phyloP scores from a whole-genome alignment of 1,140 invertebrate species.

The Gonatopus flavifemur region DNA sequence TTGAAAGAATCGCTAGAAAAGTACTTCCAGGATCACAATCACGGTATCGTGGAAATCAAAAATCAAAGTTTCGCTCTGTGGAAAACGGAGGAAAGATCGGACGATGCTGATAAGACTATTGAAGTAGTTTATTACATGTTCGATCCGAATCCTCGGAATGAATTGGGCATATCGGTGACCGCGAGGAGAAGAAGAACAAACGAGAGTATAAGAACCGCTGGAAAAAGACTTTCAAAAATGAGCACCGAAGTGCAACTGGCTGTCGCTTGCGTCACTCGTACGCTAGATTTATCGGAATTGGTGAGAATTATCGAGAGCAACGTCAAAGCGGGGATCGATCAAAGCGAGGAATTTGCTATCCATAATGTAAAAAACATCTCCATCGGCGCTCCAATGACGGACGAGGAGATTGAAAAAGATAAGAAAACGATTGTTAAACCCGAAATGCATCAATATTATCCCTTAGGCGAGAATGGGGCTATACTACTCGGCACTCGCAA shows the following conservation, averaged over 20 bases:
- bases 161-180: conserved; percentile 3
- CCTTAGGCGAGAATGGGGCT: conserved; percentile 32
- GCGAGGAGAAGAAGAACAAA: neutral
- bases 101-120: conserved; percentile 19
- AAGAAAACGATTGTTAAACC: conserved; percentile 34
- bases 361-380: conserved; percentile 37
- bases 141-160: conserved; percentile 34
- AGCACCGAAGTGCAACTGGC: too few species aligned
- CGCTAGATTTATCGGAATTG: conserved; percentile 22
- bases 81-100: conserved; percentile 41
- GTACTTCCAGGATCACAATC: conserved; percentile 40
- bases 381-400: conserved; percentile 31
- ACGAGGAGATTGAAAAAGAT: conserved; percentile 44
- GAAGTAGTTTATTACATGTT: conserved; percentile 40
- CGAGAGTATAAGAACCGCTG: neutral
- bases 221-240: too few species aligned
- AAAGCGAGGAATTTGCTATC: conserved; percentile 31
- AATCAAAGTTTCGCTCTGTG: conserved; percentile 36
- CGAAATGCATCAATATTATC: conserved; percentile 33
- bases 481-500: conserved; percentile 37
- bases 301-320: conserved; percentile 26
- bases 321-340: neutral
- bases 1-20: conserved; percentile 24
- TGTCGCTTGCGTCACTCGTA: conserved; percentile 35
- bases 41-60: conserved; percentile 37